phyloP scores from a whole-genome alignment of 2,888 invertebrate species.

The Agrochola litura region DNA sequence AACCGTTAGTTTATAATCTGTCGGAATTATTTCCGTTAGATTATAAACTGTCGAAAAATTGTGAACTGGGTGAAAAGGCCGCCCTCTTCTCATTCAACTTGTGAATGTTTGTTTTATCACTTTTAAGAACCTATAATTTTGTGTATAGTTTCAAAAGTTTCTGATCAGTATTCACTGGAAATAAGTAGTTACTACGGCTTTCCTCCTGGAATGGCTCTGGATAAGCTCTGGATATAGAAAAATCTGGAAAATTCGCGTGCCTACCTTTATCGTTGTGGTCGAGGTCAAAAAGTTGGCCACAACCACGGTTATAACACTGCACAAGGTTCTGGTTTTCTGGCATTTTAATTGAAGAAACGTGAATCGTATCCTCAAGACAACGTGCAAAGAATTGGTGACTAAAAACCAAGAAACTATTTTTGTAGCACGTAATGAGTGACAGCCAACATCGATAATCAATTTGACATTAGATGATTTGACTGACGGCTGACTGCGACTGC shows the following conservation, averaged over 20 bases:
- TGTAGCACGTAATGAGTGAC: conserved; percentile 12
- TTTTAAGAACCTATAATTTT: not conserved
- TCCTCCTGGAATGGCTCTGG: not conserved
- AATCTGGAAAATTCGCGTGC: conserved; percentile 88
- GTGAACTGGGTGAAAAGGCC: not conserved
- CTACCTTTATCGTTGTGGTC: conserved; percentile 94
- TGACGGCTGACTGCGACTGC: too few species aligned
- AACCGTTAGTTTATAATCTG: too few species aligned
- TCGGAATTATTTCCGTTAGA: too few species aligned
- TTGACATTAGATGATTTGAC: conserved; percentile 20
- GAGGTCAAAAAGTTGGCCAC: conserved; percentile 95
- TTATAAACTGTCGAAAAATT: too few species aligned
- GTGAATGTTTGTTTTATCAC: not conserved
- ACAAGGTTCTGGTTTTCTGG: conserved; percentile 83
- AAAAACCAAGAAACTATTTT: conserved; percentile 43
- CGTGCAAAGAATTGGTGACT: conserved; percentile 9
- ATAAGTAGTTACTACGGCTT: not conserved
- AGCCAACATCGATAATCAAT: conserved; percentile 11
- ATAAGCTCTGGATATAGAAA: conserved; percentile 68
- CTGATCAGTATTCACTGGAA: not conserved
- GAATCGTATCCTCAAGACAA: conserved; percentile 18
- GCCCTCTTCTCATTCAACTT: not conserved
- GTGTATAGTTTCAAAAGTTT: not conserved
- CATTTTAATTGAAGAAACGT: conserved; percentile 72
- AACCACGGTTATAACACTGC: conserved; percentile 97